Evolutionary conservation across 2,888 invertebrate species (phyloP).

Genomic region (Lamellibrachia columna): DNA sequence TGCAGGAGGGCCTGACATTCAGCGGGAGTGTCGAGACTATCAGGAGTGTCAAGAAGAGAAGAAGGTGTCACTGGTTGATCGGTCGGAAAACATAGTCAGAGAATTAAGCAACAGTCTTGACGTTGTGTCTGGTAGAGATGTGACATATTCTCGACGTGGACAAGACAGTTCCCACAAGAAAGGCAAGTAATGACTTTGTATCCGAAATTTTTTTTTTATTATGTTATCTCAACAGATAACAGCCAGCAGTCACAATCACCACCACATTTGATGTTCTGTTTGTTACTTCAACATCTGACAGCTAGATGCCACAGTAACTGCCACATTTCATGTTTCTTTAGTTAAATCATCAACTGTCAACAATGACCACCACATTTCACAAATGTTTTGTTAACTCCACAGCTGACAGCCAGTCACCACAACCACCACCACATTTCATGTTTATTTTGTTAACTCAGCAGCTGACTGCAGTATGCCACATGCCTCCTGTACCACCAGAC

Average conservation of each 20-base stretch:
- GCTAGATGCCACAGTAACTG: not conserved
- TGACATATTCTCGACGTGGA: not conserved
- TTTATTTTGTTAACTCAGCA: too few species aligned
- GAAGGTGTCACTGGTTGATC: not conserved
- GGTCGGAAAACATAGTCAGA: not conserved
- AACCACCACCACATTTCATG: too few species aligned
- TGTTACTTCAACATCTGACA: not conserved
- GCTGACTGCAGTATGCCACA: too few species aligned
- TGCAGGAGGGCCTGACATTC: constrained; percentile 33
- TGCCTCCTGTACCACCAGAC: too few species aligned
- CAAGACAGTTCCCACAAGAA: not conserved
- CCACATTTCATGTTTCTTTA: too few species aligned
- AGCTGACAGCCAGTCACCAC: too few species aligned
- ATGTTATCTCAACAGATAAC: not conserved
- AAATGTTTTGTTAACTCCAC: too few species aligned
- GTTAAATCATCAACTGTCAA: too few species aligned
- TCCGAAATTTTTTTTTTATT: not conserved
- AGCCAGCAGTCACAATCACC: not conserved
- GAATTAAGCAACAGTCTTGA: not conserved
- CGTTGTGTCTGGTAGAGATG: not conserved
- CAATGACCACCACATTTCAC: too few species aligned
- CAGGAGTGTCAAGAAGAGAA: not conserved
- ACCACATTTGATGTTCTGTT: not conserved
- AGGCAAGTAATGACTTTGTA: not conserved
- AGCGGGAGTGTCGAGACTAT: constrained; percentile 43